Evolutionary conservation across 2,113 vertebrate species (phyloP).

Genomic region (Tychaedon coryphoeus): DNA sequence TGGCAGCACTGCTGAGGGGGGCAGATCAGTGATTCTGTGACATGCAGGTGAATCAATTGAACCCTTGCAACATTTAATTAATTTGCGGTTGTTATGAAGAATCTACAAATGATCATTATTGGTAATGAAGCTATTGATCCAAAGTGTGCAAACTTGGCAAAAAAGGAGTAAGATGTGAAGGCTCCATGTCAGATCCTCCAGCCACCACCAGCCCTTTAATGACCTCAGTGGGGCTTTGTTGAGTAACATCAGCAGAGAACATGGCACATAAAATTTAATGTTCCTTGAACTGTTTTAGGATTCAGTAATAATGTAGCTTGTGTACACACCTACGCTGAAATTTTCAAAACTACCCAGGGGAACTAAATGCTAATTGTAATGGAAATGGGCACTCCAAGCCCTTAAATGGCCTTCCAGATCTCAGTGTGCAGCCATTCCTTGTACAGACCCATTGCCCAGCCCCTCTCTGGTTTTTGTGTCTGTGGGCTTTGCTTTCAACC

Average conservation of each 20-base stretch:
- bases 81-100: background rate
- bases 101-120: background rate
- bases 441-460: background rate
- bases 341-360: background rate
- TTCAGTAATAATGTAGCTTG: background rate
- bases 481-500: background rate
- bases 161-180: background rate
- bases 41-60: background rate
- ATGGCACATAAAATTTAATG: background rate
- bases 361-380: background rate
- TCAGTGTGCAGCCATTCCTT: rapidly evolving
- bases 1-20: background rate
- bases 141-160: background rate
- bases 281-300: constrained; percentile 9
- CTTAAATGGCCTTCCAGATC: background rate
- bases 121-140: background rate
- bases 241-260: background rate
- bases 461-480: background rate
- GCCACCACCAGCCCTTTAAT: background rate
- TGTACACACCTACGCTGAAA: constrained; percentile 7
- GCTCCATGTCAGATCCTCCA: background rate
- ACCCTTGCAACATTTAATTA: background rate
- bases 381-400: background rate
- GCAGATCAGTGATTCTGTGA: background rate
- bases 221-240: background rate